phyloP scores from a whole-genome alignment of 1,140 invertebrate genomes.

The Bemisia tabaci region DNA sequence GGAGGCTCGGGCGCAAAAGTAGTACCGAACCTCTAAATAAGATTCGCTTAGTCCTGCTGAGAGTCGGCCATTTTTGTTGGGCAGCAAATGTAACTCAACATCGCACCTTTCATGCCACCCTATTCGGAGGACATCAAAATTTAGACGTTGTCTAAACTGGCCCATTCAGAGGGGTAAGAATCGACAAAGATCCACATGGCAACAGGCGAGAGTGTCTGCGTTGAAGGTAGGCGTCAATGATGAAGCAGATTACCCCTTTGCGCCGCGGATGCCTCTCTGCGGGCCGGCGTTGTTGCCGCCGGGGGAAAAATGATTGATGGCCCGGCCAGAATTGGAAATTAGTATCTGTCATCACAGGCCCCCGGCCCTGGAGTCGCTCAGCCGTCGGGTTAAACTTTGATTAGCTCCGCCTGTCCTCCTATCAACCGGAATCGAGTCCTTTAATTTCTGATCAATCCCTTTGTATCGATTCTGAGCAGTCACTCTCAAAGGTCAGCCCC shows the following conservation, averaged over 20 bases:
- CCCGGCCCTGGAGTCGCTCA: not conserved
- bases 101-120: too few species aligned
- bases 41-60: too few species aligned
- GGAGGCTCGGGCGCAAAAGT: too few species aligned
- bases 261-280: not conserved
- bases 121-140: too few species aligned
- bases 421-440: not conserved
- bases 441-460: not conserved
- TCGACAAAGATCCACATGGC: too few species aligned
- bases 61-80: too few species aligned
- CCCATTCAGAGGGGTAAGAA: too few species aligned
- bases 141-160: too few species aligned
- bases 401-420: not conserved
- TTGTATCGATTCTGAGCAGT: not conserved
- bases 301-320: not conserved
- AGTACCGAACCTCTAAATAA: too few species aligned
- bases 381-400: not conserved
- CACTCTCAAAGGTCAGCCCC: not conserved
- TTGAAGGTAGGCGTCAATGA: not conserved
- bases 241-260: not conserved
- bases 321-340: not conserved
- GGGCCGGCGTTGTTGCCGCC: not conserved
- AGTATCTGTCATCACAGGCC: not conserved
- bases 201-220: too few species aligned
- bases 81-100: too few species aligned